A percentile compares a stretch with the other conserved stretches of the same genome.
Conservation (phyloP, 1,140 invertebrate species). For the Drosophila jambulina region DNA sequence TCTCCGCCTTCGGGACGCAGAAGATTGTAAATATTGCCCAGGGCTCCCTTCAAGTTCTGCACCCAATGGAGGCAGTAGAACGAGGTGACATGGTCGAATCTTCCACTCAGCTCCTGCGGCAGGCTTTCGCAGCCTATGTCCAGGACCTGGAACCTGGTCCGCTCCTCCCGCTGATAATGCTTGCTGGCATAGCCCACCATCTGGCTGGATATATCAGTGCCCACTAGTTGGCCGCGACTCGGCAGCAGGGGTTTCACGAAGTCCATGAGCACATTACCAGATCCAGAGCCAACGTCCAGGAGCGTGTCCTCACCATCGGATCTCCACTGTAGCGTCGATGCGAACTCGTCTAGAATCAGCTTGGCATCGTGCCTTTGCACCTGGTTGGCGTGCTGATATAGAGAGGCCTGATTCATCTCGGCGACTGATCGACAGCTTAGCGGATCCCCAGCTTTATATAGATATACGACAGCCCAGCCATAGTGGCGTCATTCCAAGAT, state of each 20-base stretch:
- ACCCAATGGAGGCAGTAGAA: conserved; percentile 95
- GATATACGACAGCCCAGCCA: conserved; percentile 9
- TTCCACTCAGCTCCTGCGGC: conserved; percentile 67
- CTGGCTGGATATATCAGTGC: conserved; percentile 89
- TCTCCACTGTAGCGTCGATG: conserved; percentile 87
- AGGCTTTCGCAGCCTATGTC: conserved; percentile 87
- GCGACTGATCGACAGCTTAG: conserved; percentile 42
- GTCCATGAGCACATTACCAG: conserved; percentile 90
- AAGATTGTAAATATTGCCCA: conserved; percentile 57
- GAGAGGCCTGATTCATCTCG: conserved; percentile 77
- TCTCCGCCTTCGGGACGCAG: conserved; percentile 86
- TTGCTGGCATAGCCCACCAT: conserved; percentile 90
- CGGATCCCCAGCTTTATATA: conserved; percentile 64
- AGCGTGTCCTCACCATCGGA: conserved; percentile 86
- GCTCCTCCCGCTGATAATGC: conserved; percentile 79
- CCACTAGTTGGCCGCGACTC: conserved; percentile 85
- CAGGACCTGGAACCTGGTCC: conserved; percentile 87
- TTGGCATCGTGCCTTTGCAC: conserved; percentile 89
- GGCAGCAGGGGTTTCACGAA: conserved; percentile 89
- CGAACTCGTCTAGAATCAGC: conserved; percentile 89
- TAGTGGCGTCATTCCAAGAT: conserved; percentile 23
- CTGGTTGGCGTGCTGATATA: conserved; percentile 86
- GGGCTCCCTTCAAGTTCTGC: conserved; percentile 89
- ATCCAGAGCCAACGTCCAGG: conserved; percentile 92
- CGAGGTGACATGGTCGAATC: conserved; percentile 91